Evolutionary conservation across 2,888 invertebrate genomes (phyloP).

Genomic region (Nephrotoma flavescens): DNA sequence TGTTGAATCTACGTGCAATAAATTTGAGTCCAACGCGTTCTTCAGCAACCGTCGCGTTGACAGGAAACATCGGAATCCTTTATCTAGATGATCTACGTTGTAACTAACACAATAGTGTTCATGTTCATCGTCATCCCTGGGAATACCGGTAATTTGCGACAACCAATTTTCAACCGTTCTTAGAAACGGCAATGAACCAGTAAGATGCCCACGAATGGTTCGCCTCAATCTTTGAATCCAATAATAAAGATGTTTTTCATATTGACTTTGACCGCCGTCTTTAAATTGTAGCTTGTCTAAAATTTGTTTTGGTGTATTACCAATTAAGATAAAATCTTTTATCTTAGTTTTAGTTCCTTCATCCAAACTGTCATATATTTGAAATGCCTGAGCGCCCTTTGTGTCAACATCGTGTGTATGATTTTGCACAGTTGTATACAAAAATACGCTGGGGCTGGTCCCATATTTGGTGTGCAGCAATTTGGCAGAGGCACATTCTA

Average conservation of each 20-base stretch:
- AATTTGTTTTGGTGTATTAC: background rate
- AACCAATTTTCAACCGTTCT: too few species aligned
- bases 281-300: background rate
- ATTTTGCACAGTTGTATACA: too few species aligned
- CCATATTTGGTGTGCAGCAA: too few species aligned
- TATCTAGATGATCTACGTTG: background rate
- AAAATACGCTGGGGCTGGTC: too few species aligned
- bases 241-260: too few species aligned
- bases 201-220: too few species aligned
- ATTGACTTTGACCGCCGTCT: too few species aligned
- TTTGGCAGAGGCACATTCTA: too few species aligned
- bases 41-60: background rate
- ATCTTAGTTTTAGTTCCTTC: background rate
- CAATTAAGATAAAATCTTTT: background rate
- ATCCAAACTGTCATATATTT: background rate
- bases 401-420: background rate
- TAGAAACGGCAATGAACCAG: too few species aligned
- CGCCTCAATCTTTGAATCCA: too few species aligned
- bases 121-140: background rate
- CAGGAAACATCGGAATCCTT: background rate
- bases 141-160: background rate
- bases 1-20: conserved; percentile 10
- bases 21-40: background rate
- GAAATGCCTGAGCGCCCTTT: background rate
- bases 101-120: background rate